Conservation (phyloP, 2,113 vertebrate species). For the Chinchilla lanigera region DNA sequence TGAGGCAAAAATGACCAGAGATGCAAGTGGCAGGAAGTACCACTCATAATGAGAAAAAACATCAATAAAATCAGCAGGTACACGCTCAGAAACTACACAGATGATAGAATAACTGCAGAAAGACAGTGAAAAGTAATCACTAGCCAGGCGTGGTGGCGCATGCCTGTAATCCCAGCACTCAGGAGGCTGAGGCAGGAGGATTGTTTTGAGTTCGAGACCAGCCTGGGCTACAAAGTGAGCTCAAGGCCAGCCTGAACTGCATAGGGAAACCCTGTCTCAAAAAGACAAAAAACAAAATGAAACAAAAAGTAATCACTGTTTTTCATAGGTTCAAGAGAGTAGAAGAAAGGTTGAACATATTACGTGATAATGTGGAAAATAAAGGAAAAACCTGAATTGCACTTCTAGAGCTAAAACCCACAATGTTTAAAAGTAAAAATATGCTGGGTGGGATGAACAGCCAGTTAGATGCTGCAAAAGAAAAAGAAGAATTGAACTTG, state of each 20-base stretch:
- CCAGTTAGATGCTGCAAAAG: not conserved
- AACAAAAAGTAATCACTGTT: conserved; percentile 20
- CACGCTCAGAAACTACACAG: not conserved
- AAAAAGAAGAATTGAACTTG: not conserved
- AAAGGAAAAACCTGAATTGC: not conserved
- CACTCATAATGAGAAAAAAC: not conserved
- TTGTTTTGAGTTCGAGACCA: too few species aligned
- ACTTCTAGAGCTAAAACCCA: conserved; percentile 40
- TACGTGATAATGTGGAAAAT: not conserved
- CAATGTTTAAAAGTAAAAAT: conserved; percentile 1
- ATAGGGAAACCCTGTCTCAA: too few species aligned
- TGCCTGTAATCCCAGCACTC: too few species aligned
- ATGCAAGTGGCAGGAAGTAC: not conserved
- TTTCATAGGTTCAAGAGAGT: conserved; percentile 32
- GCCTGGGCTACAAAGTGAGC: too few species aligned
- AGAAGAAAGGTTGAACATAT: conserved; percentile 15
- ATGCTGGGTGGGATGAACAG: not conserved
- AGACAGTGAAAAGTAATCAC: conserved; percentile 5
- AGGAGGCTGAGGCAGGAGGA: too few species aligned
- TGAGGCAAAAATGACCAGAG: not conserved
- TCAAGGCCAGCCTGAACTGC: too few species aligned
- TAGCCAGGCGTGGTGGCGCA: too few species aligned
- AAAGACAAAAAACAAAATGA: too few species aligned
- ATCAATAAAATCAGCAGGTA: not conserved
- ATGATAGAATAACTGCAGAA: not conserved